These are phyloP conservation scores for Sorex araneus DNA, from an alignment of 2,113 vertebrate species.

Conservation along the genomic window DNA sequence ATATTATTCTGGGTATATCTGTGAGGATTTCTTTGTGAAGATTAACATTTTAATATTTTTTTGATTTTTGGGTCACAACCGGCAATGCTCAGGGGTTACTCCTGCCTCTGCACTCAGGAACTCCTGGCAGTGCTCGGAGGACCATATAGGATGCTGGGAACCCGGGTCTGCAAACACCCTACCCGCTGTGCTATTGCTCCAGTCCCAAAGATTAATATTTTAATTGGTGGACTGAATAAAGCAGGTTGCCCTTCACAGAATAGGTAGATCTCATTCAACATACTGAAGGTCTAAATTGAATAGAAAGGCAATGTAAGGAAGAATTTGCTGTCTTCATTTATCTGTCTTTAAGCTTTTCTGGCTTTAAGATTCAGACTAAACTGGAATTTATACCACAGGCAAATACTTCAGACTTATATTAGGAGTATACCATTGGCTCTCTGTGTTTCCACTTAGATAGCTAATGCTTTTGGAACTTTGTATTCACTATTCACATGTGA, in stretches of 20 bases:
- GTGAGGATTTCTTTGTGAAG: not conserved
- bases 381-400: not conserved
- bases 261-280: not conserved
- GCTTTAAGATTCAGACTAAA: not conserved
- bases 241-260: not conserved
- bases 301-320: constrained; percentile 3
- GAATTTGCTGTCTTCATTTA: not conserved
- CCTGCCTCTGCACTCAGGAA: too few species aligned
- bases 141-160: too few species aligned
- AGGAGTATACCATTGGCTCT: not conserved
- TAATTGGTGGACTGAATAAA: not conserved
- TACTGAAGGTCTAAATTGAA: not conserved
- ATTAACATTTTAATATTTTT: not conserved
- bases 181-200: too few species aligned
- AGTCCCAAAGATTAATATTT: not conserved
- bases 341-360: not conserved
- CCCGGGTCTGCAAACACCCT: too few species aligned
- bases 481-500: not conserved
- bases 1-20: not conserved
- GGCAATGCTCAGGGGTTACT: too few species aligned
- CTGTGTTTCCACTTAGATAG: not conserved
- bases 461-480: not conserved
- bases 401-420: not conserved
- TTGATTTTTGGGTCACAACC: too few species aligned
- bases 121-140: too few species aligned